Evolutionary conservation across 2,888 invertebrate species (phyloP).

Genomic region (Notodonta dromedarius): DNA sequence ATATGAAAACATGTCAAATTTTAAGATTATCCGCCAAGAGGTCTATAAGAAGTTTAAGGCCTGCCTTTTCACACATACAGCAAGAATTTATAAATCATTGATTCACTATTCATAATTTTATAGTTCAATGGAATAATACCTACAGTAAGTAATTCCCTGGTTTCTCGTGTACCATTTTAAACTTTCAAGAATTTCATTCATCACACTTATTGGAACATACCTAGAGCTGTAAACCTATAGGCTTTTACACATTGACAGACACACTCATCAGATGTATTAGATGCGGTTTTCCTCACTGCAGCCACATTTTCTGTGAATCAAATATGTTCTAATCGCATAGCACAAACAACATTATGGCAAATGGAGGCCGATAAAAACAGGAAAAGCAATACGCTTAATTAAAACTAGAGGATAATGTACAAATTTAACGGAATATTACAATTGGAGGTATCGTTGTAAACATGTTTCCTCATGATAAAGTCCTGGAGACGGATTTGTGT

Average conservation of each 20-base stretch:
- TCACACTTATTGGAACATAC: background rate
- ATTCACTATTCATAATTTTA: too few relatives aligned
- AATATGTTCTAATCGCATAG: constrained; percentile 28
- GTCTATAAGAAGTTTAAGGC: too few relatives aligned
- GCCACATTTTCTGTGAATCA: constrained; percentile 34
- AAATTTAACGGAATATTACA: constrained; percentile 57
- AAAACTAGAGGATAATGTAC: constrained; percentile 46
- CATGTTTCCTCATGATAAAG: constrained; percentile 41
- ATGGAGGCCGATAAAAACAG: constrained; percentile 43
- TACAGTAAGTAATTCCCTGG: too few relatives aligned
- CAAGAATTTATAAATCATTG: too few relatives aligned
- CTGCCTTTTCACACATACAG: too few relatives aligned
- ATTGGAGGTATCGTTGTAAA: constrained; percentile 31
- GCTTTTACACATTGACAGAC: background rate
- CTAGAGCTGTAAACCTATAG: background rate
- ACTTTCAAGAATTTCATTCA: background rate
- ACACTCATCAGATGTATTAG: constrained; percentile 21
- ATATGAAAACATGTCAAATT: too few relatives aligned
- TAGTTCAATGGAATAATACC: too few relatives aligned
- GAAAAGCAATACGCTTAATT: constrained; percentile 47
- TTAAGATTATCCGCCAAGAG: too few relatives aligned
- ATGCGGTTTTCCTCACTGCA: constrained; percentile 3
- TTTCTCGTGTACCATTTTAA: background rate
- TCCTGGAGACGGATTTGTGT: constrained; percentile 14
- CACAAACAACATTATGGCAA: constrained; percentile 28